Evolutionary conservation across 2,113 vertebrate species (phyloP), one percentile per base, ranked within the genome.

Genomic region (Narcine bancroftii): DNA sequence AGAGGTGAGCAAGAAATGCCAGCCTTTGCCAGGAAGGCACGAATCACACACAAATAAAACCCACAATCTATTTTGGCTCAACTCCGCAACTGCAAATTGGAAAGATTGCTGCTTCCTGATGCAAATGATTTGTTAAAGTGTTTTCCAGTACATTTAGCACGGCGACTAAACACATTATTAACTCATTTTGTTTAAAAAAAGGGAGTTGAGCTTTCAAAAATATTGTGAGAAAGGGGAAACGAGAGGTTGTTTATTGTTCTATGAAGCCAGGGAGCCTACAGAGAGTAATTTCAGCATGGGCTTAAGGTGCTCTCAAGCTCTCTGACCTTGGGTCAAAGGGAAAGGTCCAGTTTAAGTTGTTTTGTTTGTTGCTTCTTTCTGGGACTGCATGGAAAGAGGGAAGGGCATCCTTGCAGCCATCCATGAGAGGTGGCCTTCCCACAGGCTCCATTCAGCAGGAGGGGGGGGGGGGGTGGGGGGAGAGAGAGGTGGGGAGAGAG

Each of bases 121-220:
- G 53, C 33, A 60, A 63, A 87, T 87, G 81, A 87, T 87, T 83
- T 87, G 81, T 60, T 36, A 87, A 87, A 87, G 33, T 87, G 53
- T 39, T 87, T 87, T 87, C 81, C 81, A 87, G 81, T 87, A 60
- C 81, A 87, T 87, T 87, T 87, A 87, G 36, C 53, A 63, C 53
- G 2, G 53, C 33, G 81, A 87, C 81, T 87, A 87, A 87, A 87
- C 81, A 87, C 21, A 87, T 33, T 36, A 87, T 87, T 56, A 87
- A 36, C 53, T 87, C 81, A 63, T 36, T 60, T 87, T 21, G 81
- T 53, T 5, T n/a, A n/a, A n/a, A 60, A 63, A 60, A 60, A 36
- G 33, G 53, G 53, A 13, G 6, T 36, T 56, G 81, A 39, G 81
- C 17, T 87, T 60, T 87, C n/a, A 60, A 36, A 63, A 87, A n/a